Evolutionary conservation across 2,113 vertebrate genomes (phyloP), one percentile per base, ranked within the genome.

Genomic region (Tyrannus savana): DNA sequence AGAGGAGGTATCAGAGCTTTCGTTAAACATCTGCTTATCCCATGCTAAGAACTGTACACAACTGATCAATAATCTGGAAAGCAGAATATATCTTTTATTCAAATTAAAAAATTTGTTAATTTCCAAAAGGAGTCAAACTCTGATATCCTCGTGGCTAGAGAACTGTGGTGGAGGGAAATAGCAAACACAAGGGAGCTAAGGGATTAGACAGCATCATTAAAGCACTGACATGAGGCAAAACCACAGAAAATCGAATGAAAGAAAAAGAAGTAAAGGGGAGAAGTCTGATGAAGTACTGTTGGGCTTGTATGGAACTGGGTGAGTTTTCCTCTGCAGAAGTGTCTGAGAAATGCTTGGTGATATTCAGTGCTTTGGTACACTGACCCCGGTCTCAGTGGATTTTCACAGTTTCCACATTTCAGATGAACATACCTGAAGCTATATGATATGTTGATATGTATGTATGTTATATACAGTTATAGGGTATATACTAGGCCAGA

Each of bases 361-460:
- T 52, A n/a, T 31, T 78, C 0, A 0, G 1, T n/a, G 8, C 46
- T 7, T 46, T 55, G 19, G 7, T 28, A 31, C 27, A 31, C 27
- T 64, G 73, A 42, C 6, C 8, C 7, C 6, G 50, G 19, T 31
- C 86, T 25, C 47, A 33, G 14, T 3, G 33, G 16, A 44, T 76
- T 86, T 84, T 90, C 58, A 69, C 10, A 33, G 41, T 44, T 52
- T n/a, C 62, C 25, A 19, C 19, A 31, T 92, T 87, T 91, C 56
- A 87, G n/a, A 53, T 77, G 19, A 79, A 66, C 22, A 5, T 9
- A 22, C 42, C 25, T 56, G 62, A 87, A 84, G 11, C 8, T 47
- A 4, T 19, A 28, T 31, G 21, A 9, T 42, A 33, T 22, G 15
- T 58, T 91, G 31, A 17, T 35, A 16, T 35, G 3, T 37, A 24